phyloP scores from a whole-genome alignment of 2,797 vertebrate species.

The Takifugu ocellatus region DNA sequence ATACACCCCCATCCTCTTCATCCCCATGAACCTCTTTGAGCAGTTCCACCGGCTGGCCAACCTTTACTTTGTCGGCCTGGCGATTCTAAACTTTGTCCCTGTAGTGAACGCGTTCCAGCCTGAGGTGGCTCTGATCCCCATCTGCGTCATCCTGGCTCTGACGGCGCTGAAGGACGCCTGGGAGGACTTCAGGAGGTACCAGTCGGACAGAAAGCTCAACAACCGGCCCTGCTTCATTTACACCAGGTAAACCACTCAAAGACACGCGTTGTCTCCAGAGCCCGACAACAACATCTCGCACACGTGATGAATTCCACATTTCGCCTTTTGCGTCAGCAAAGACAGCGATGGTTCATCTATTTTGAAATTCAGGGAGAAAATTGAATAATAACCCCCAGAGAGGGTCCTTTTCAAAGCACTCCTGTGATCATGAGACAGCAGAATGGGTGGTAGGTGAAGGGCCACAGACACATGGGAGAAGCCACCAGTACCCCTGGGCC shows the following conservation, averaged over 20 bases:
- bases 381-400: slow-evolving; percentile 49
- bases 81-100: slow-evolving; percentile 85
- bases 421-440: slow-evolving; percentile 28
- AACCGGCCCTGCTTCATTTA: slow-evolving; percentile 81
- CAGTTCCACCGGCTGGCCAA: slow-evolving; percentile 91
- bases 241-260: slow-evolving; percentile 79
- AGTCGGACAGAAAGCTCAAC: slow-evolving; percentile 86
- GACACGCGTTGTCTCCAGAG: not conserved
- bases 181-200: slow-evolving; percentile 88
- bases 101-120: slow-evolving; percentile 89
- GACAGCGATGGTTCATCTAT: slow-evolving; percentile 64
- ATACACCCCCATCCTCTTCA: slow-evolving; percentile 82
- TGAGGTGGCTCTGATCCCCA: slow-evolving; percentile 82
- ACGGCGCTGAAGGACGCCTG: slow-evolving; percentile 90
- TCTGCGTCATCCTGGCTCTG: slow-evolving; percentile 82
- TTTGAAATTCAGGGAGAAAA: slow-evolving; percentile 64
- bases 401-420: slow-evolving; percentile 26
- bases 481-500: slow-evolving; percentile 24
- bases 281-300: slow-evolving; percentile 51
- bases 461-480: slow-evolving; percentile 22
- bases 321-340: slow-evolving; percentile 65
- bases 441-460: slow-evolving; percentile 6
- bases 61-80: slow-evolving; percentile 86
- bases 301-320: slow-evolving; percentile 67
- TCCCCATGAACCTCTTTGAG: slow-evolving; percentile 89